Percentiles rank a stretch among this genome's conserved stretches.
phyloP scores from a whole-genome alignment of 1,140 invertebrate genomes.

The Anastrepha obliqua region DNA sequence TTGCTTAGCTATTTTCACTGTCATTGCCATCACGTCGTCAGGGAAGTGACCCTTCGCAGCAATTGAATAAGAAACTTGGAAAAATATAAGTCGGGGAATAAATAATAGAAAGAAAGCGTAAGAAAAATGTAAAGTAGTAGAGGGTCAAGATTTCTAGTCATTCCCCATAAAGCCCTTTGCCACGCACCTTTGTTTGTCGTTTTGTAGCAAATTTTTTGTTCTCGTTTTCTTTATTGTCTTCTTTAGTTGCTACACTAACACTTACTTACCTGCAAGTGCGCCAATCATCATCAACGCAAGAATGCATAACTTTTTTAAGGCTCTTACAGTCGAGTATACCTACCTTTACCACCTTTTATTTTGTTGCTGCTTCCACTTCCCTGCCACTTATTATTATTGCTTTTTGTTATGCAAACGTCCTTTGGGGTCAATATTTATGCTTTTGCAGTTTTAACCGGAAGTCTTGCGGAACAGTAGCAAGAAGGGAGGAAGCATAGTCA shows the following conservation, averaged over 20 bases:
- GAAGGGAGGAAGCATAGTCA: background rate
- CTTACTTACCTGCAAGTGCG: background rate
- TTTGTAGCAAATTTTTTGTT: too few relatives aligned
- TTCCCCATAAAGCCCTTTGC: background rate
- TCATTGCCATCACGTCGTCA: slow-evolving; percentile 12
- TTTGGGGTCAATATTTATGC: slow-evolving; percentile 41
- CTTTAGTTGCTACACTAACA: background rate
- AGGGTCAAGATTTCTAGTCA: background rate
- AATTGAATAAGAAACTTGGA: background rate
- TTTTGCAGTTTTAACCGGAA: slow-evolving; percentile 41
- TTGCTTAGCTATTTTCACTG: slow-evolving; percentile 13
- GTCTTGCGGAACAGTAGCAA: background rate
- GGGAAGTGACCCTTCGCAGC: background rate
- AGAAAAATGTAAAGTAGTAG: background rate
- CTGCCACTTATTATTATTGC: background rate
- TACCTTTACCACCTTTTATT: background rate
- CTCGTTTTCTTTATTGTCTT: background rate
- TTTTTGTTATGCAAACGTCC: slow-evolving; percentile 35
- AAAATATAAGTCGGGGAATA: too few relatives aligned
- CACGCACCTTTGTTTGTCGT: background rate
- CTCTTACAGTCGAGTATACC: background rate
- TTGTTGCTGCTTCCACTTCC: background rate
- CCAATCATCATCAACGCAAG: slow-evolving; percentile 3
- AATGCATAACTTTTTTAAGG: background rate
- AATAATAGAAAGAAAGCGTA: background rate